A percentile compares a stretch with the other conserved stretches of the same genome.
phyloP scores from a whole-genome alignment of 2,797 vertebrate species.

The Anguilla pacifica region DNA sequence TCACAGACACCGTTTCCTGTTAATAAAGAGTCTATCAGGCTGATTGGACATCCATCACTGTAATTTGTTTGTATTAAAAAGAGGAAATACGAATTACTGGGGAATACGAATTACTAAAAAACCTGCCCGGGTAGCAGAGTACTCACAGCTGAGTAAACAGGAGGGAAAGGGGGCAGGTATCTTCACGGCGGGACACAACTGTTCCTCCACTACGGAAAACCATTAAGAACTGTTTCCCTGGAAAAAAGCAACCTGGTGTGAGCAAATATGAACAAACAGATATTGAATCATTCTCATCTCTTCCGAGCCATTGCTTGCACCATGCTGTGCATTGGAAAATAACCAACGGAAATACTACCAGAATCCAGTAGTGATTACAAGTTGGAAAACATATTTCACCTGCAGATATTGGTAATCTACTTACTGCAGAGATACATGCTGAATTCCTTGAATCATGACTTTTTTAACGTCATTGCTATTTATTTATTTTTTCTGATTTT shows the following conservation, averaged over 20 bases:
- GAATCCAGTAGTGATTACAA: not conserved
- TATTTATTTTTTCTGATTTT: no score
- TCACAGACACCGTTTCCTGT: slow-evolving; percentile 68
- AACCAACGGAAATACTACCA: not conserved
- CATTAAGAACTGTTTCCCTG: slow-evolving; percentile 10
- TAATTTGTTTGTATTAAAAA: slow-evolving; percentile 62
- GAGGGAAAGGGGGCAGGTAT: slow-evolving; percentile 49
- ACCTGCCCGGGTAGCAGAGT: slow-evolving; percentile 64
- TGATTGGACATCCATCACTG: slow-evolving; percentile 82
- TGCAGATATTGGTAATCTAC: not conserved
- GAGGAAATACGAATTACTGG: slow-evolving; percentile 76
- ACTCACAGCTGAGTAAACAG: slow-evolving; percentile 57
- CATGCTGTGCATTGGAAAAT: not conserved
- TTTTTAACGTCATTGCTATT: not conserved
- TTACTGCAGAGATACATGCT: not conserved
- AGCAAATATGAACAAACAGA: not conserved
- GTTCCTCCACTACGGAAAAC: not conserved
- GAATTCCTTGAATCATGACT: not conserved
- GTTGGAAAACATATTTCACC: not conserved
- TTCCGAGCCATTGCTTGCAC: not conserved
- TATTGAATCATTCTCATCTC: not conserved
- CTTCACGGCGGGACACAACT: not conserved
- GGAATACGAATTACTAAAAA: slow-evolving; percentile 74
- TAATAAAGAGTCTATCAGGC: slow-evolving; percentile 80
- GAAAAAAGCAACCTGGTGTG: not conserved